phyloP scores from a whole-genome alignment of 2,888 invertebrate species.

The Tenthredo scrophulariae region DNA sequence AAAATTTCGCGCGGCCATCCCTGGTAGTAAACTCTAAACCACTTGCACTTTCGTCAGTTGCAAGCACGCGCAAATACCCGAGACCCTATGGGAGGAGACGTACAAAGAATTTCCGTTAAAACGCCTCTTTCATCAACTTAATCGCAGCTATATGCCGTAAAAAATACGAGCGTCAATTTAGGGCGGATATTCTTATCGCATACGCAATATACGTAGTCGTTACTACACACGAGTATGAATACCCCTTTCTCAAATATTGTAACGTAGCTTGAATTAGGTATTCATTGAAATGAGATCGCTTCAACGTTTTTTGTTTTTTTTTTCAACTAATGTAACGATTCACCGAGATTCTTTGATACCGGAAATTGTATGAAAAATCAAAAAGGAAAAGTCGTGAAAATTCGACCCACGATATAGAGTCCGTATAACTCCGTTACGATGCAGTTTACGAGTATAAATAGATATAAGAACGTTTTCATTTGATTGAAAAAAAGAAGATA shows the following conservation, averaged over 20 bases:
- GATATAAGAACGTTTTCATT: background rate
- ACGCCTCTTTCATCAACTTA: constrained; percentile 47
- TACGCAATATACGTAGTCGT: background rate
- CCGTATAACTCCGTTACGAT: too few species aligned
- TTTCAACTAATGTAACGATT: background rate
- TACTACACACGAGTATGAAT: background rate
- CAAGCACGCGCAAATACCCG: background rate
- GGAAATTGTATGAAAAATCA: background rate
- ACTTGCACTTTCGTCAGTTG: constrained; percentile 48
- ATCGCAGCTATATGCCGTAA: constrained; percentile 8
- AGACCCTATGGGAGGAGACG: background rate
- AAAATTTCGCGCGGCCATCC: constrained; percentile 53
- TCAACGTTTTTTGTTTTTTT: too few species aligned
- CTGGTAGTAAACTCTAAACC: constrained; percentile 45
- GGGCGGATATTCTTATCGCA: background rate
- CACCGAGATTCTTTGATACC: background rate
- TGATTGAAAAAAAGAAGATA: background rate
- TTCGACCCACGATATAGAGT: too few species aligned
- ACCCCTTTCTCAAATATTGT: background rate
- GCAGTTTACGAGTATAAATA: too few species aligned
- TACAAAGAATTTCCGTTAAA: background rate
- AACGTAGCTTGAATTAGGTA: background rate
- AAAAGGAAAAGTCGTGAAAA: background rate
- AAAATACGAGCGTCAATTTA: background rate
- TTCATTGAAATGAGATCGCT: background rate